Percentiles rank a stretch among this genome's conserved stretches.
These are phyloP conservation scores for Altica lythri DNA, from an alignment of 2,888 invertebrate species.

Conservation along the genomic window DNA sequence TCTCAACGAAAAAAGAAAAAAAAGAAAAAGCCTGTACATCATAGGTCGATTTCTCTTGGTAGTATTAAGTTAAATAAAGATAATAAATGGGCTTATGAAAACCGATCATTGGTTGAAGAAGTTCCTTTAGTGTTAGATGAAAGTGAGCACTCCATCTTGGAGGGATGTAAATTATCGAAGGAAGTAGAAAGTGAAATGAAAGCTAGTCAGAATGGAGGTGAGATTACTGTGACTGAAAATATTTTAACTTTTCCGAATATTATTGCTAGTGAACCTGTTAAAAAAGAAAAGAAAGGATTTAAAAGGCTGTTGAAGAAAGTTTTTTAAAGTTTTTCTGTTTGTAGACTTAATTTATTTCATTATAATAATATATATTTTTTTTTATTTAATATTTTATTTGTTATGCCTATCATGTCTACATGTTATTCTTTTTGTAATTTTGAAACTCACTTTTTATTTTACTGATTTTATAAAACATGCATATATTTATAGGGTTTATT, in stretches of 20 bases:
- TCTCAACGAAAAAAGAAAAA: constrained; percentile 32
- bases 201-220: constrained; percentile 10
- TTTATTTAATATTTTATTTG: not conserved
- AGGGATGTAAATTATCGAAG: constrained; percentile 44
- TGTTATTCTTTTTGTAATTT: too few species aligned
- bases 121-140: constrained; percentile 54
- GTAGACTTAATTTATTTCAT: constrained; percentile 9
- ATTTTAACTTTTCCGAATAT: constrained; percentile 30
- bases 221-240: constrained; percentile 2
- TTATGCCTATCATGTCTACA: not conserved
- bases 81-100: constrained; percentile 18
- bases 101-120: constrained; percentile 42
- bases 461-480: too few species aligned
- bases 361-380: constrained; percentile 3
- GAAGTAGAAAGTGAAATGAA: constrained; percentile 37
- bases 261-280: constrained; percentile 46
- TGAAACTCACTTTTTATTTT: too few species aligned
- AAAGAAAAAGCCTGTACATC: constrained; percentile 29
- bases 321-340: constrained; percentile 57
- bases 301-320: constrained; percentile 80
- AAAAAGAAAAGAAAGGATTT: constrained; percentile 69
- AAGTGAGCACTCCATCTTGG: constrained; percentile 51
- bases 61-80: constrained; percentile 26
- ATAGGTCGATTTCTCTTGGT: constrained; percentile 28
- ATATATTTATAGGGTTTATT: too few species aligned